Base-by-base conservation (phyloP, 64 coral and sea anemone genomes). In the Stylophora pistillata region DNA sequence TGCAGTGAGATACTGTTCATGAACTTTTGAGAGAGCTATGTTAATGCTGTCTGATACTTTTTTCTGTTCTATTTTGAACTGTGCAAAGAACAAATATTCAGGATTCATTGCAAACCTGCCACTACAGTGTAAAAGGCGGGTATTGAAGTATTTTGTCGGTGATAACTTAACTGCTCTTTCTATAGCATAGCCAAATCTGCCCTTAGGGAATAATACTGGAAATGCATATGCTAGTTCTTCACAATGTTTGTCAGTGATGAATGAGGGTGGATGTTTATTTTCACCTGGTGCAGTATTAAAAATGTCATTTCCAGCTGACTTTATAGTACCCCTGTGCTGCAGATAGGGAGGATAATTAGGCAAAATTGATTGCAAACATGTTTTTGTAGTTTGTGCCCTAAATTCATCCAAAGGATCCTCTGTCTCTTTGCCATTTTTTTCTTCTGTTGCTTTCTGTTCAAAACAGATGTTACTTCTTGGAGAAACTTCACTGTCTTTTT, bases 31-130 rank as follows among this genome's bases (percentile, higher is more conserved):
- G 12, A 89, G 63, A 55, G 88, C 88, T 53, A 89, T 89, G 64
- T 91, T 91, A 32, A 91, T 91, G n/a, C 89, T 90, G 57, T 90
- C 89, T 58, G 78, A 90, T 74, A 90, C 89, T 83, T 90, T 84
- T 63, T 90, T 82, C 70, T 84, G 89, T 64, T 91, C 37, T n/a
- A n/a, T n/a, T n/a, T n/a, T n/a, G n/a, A n/a, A n/a, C n/a, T n/a
- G n/a, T n/a, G n/a, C n/a, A n/a, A n/a, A n/a, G n/a, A n/a, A n/a
- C n/a, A n/a, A n/a, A n/a, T n/a, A n/a, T n/a, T n/a, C n/a, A n/a
- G n/a, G n/a, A n/a, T n/a, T n/a, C n/a, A n/a, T n/a, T n/a, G n/a
- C n/a, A n/a, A n/a, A n/a, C n/a, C n/a, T n/a, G n/a, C n/a, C n/a
- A n/a, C n/a, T n/a, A n/a, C n/a, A n/a, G n/a, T n/a, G n/a, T n/a